A percentile compares a stretch with the other conserved stretches of the same genome.
Conservation (phyloP, 2,113 vertebrate species). For the Oplegnathus fasciatus region DNA sequence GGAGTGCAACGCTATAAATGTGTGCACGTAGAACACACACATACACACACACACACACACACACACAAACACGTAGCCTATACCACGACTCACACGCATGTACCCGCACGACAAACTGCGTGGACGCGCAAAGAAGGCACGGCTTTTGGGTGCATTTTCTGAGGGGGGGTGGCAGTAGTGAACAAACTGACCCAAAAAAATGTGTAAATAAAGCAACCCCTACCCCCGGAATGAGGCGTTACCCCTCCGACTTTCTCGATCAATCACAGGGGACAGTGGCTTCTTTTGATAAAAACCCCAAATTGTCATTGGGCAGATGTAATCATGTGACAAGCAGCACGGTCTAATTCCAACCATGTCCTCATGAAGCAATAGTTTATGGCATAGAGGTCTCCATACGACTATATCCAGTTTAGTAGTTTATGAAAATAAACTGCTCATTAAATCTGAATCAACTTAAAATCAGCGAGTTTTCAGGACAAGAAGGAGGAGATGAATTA, state of each 20-base stretch:
- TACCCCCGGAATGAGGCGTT: constrained; percentile 96
- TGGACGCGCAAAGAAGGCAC: constrained; percentile 23
- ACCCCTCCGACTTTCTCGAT: constrained; percentile 96
- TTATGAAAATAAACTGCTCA: constrained; percentile 86
- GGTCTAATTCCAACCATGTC: constrained; percentile 99
- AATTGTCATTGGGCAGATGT: constrained; percentile 99
- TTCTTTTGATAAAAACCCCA: constrained; percentile 99
- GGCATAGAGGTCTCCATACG: constrained; percentile 96
- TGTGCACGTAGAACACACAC: background rate
- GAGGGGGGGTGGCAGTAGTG: constrained; percentile 41
- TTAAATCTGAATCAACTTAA: constrained; percentile 85
- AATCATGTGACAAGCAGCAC: constrained; percentile 99
- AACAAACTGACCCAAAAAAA: constrained; percentile 84
- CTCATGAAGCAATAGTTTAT: constrained; percentile 98
- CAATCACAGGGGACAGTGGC: constrained; percentile 99
- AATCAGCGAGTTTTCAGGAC: constrained; percentile 90
- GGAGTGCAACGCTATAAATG: constrained; percentile 74
- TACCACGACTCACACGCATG: background rate
- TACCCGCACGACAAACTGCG: constrained; percentile 24
- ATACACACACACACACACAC: background rate
- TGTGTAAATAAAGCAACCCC: constrained; percentile 94
- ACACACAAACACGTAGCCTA: no score
- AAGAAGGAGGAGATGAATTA: constrained; percentile 98
- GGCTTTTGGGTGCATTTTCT: constrained; percentile 5
- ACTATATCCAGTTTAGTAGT: constrained; percentile 95